A percentile compares a stretch with the other conserved stretches of the same genome.
Conservation (phyloP, 2,888 invertebrate species). For the Zaprionus bogoriensis region DNA sequence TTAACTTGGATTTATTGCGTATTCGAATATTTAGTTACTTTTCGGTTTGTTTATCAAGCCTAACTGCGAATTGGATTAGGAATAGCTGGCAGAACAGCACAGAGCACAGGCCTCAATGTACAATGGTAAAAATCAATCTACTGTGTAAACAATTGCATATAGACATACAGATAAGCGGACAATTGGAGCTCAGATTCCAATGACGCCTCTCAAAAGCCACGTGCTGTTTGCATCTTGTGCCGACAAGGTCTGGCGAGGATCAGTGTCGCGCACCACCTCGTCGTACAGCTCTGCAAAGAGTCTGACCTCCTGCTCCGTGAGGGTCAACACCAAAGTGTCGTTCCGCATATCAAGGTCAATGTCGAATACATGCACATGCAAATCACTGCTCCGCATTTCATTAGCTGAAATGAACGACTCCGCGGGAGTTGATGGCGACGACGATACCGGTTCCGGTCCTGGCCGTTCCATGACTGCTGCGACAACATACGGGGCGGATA, state of each 20-base stretch:
- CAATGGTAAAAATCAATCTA: background rate
- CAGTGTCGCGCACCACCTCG: slow-evolving; percentile 18
- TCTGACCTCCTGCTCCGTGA: slow-evolving; percentile 56
- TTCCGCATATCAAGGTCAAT: slow-evolving; percentile 28
- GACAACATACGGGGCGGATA: slow-evolving; percentile 19
- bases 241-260: background rate
- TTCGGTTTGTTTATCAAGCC: background rate
- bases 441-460: too few species aligned
- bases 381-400: slow-evolving; percentile 6
- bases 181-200: slow-evolving; percentile 9
- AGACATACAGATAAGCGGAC: background rate
- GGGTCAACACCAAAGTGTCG: slow-evolving; percentile 51
- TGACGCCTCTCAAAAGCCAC: slow-evolving; percentile 7
- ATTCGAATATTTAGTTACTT: background rate
- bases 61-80: background rate
- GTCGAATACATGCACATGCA: slow-evolving; percentile 17
- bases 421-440: background rate
- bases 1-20: background rate
- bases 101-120: background rate
- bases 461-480: slow-evolving; percentile 22
- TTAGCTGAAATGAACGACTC: background rate
- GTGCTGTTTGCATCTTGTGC: slow-evolving; percentile 1
- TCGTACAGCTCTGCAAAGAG: slow-evolving; percentile 47
- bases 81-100: background rate
- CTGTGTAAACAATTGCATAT: background rate